phyloP scores from a whole-genome alignment of 2,797 vertebrate species.

The Pogonophryne albipinna region DNA sequence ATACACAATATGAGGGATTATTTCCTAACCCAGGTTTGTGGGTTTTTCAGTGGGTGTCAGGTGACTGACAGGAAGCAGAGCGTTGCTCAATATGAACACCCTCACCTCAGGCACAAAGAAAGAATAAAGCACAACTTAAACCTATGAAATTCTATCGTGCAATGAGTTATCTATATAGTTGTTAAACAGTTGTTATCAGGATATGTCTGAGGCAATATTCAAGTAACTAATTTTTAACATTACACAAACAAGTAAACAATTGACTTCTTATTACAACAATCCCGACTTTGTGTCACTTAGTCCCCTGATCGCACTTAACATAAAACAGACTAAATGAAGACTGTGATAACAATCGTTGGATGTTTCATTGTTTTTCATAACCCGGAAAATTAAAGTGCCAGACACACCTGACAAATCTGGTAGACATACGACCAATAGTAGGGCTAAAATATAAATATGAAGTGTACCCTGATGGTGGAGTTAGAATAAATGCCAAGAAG shows the following conservation, averaged over 20 bases:
- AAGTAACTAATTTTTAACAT: background rate
- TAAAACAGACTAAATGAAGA: background rate
- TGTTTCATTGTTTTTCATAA: background rate
- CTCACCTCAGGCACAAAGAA: constrained; percentile 2
- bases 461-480: background rate
- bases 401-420: background rate
- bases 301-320: background rate
- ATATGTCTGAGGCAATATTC: background rate
- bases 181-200: background rate
- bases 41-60: constrained; percentile 18
- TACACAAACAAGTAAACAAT: background rate
- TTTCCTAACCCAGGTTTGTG: background rate
- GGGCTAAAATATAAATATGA: background rate
- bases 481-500: background rate
- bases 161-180: background rate
- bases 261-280: background rate
- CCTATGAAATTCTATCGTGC: background rate
- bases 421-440: background rate
- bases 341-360: background rate
- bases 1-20: constrained; percentile 10
- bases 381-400: background rate
- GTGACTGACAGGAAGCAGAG: constrained; percentile 34
- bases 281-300: background rate
- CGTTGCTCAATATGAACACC: constrained; percentile 15
- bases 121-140: constrained; percentile 2